A percentile compares a stretch with the other conserved stretches of the same genome.
These are phyloP conservation scores for Drosophila tropicalis DNA, from an alignment of 1,140 invertebrate genomes.

Conservation along the genomic window DNA sequence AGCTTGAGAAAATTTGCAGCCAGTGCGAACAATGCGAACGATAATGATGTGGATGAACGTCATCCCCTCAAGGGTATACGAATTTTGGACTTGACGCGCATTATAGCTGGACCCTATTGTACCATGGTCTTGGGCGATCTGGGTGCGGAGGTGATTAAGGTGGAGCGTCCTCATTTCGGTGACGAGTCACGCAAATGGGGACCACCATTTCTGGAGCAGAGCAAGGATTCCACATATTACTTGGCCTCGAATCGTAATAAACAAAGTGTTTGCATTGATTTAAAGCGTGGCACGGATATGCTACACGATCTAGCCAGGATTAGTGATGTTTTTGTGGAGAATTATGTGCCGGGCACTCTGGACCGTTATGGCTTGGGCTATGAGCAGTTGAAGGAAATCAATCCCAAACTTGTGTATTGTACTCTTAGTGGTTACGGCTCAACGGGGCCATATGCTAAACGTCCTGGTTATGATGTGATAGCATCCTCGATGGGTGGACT, in stretches of 20 bases:
- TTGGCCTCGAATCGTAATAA: slow-evolving; percentile 96
- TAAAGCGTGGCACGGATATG: slow-evolving; percentile 91
- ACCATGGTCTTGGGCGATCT: slow-evolving; percentile 97
- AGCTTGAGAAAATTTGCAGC: slow-evolving; percentile 68
- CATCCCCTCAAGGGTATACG: slow-evolving; percentile 85
- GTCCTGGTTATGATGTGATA: slow-evolving; percentile 98
- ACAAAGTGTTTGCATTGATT: slow-evolving; percentile 95
- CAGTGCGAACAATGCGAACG: slow-evolving; percentile 3
- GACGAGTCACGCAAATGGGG: slow-evolving; percentile 97
- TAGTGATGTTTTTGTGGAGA: slow-evolving; percentile 96
- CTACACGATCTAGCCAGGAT: slow-evolving; percentile 89
- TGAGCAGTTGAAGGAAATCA: slow-evolving; percentile 87
- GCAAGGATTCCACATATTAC: slow-evolving; percentile 93
- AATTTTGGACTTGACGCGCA: slow-evolving; percentile 92
- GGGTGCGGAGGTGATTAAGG: slow-evolving; percentile 97
- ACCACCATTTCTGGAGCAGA: slow-evolving; percentile 92
- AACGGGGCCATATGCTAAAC: slow-evolving; percentile 91
- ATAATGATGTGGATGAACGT: slow-evolving; percentile 34
- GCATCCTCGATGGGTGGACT: slow-evolving; percentile 96
- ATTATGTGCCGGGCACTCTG: slow-evolving; percentile 96
- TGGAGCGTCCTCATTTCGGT: slow-evolving; percentile 88
- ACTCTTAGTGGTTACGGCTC: slow-evolving; percentile 96
- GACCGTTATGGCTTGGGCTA: slow-evolving; percentile 92
- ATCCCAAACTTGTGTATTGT: slow-evolving; percentile 95
- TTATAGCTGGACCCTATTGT: slow-evolving; percentile 93